Evolutionary conservation across 2,797 vertebrate genomes (phyloP).

Genomic region (Karalla daura): DNA sequence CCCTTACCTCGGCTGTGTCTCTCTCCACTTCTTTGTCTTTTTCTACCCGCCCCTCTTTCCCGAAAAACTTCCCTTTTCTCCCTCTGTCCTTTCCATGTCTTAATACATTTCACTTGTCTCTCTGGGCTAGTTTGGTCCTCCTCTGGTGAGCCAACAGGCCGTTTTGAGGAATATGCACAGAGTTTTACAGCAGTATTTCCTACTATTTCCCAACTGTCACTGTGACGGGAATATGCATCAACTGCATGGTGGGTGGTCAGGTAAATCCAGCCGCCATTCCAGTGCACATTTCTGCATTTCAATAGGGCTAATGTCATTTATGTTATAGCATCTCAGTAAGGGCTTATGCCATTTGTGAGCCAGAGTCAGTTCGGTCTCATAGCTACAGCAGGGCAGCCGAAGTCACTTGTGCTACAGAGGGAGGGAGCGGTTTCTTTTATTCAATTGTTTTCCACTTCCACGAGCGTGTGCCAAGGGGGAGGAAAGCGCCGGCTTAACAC

Average conservation of each 20-base stretch:
- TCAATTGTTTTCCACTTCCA: slow-evolving; percentile 86
- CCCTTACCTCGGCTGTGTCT: slow-evolving; percentile 40
- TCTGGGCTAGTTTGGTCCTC: slow-evolving; percentile 3
- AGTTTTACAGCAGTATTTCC: slow-evolving; percentile 12
- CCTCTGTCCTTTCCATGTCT: slow-evolving; percentile 3
- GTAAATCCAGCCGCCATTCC: slow-evolving; percentile 51
- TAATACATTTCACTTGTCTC: slow-evolving; percentile 28
- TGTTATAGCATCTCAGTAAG: slow-evolving; percentile 55
- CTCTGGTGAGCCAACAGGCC: background rate
- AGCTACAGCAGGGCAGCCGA: slow-evolving; percentile 70
- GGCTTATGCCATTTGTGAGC: slow-evolving; percentile 65
- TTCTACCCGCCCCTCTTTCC: slow-evolving; percentile 17
- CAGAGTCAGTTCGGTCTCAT: slow-evolving; percentile 68
- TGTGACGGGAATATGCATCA: slow-evolving; percentile 27
- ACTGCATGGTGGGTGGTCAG: slow-evolving; percentile 47
- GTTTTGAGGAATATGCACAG: slow-evolving; percentile 6
- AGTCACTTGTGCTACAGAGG: slow-evolving; percentile 78
- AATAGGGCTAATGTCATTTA: slow-evolving; percentile 60
- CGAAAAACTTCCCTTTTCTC: slow-evolving; percentile 5
- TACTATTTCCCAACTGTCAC: slow-evolving; percentile 19
- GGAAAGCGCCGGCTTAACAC: slow-evolving; percentile 84
- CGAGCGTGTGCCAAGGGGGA: slow-evolving; percentile 83
- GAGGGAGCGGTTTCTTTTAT: slow-evolving; percentile 82
- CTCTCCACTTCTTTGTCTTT: slow-evolving; percentile 35
- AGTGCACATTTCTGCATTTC: slow-evolving; percentile 29